phyloP scores from a whole-genome alignment of 2,888 invertebrate species.

The Ephialtes manifestator region DNA sequence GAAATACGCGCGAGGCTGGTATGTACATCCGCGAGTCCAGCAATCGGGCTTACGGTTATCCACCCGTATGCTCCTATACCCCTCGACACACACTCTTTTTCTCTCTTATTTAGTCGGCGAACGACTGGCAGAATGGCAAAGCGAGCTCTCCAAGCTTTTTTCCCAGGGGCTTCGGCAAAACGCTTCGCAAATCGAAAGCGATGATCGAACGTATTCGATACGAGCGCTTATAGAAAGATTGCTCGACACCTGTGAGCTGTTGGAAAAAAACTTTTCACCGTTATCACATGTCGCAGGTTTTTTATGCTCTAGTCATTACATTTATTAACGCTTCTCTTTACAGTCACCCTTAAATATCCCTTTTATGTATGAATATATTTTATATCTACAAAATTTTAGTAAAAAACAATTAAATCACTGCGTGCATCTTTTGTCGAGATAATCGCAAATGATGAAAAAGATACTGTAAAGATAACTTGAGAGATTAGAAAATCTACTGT shows the following conservation, averaged over 20 bases:
- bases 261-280: slow-evolving; percentile 24
- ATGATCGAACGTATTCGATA: slow-evolving; percentile 69
- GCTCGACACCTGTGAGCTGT: slow-evolving; percentile 67
- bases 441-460: too few species aligned
- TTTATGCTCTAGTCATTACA: not conserved
- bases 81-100: slow-evolving; percentile 58
- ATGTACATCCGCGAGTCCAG: slow-evolving; percentile 71
- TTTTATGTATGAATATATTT: not conserved
- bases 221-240: slow-evolving; percentile 65
- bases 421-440: not conserved
- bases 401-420: too few species aligned
- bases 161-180: slow-evolving; percentile 57
- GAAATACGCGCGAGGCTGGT: slow-evolving; percentile 59
- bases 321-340: not conserved
- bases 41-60: slow-evolving; percentile 77
- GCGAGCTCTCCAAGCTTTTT: slow-evolving; percentile 35
- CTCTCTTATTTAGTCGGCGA: slow-evolving; percentile 57
- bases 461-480: too few species aligned
- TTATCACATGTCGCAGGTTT: not conserved
- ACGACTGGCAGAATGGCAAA: slow-evolving; percentile 48
- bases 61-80: slow-evolving; percentile 55
- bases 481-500: too few species aligned
- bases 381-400: too few species aligned
- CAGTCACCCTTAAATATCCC: not conserved
- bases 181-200: slow-evolving; percentile 70